These are phyloP conservation scores for Melinaea menophilus DNA, from an alignment of 2,888 invertebrate species.

Conservation along the genomic window DNA sequence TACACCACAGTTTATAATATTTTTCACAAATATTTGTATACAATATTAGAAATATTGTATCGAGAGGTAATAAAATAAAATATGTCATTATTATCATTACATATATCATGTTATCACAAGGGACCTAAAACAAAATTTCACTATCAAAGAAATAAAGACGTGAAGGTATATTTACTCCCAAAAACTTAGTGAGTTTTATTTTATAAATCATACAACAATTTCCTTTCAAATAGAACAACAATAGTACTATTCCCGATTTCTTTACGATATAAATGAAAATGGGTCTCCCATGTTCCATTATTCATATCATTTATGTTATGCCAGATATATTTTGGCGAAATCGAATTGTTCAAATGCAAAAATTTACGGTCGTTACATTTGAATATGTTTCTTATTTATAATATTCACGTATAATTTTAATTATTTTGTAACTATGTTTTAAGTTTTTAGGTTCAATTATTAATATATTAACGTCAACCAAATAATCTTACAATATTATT, in stretches of 20 bases:
- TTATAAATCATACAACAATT: conserved; percentile 4
- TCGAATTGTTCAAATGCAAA: too few relatives aligned
- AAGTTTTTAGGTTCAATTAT: too few relatives aligned
- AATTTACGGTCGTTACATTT: too few relatives aligned
- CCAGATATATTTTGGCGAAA: conserved; percentile 16
- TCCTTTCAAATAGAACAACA: neutral
- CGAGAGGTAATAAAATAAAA: too few relatives aligned
- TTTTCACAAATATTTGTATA: too few relatives aligned
- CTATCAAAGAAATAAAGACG: neutral
- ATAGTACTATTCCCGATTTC: neutral
- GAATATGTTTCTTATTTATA: too few relatives aligned
- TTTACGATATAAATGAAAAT: conserved; percentile 1
- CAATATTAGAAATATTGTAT: too few relatives aligned
- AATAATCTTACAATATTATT: too few relatives aligned
- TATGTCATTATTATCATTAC: too few relatives aligned
- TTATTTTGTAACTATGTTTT: too few relatives aligned
- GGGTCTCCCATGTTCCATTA: conserved; percentile 11
- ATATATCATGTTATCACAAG: neutral
- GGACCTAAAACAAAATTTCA: neutral
- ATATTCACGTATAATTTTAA: too few relatives aligned
- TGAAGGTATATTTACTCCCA: neutral
- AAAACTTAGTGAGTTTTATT: neutral
- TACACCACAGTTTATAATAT: neutral
- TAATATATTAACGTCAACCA: too few relatives aligned
- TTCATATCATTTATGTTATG: conserved; percentile 22